A percentile compares a stretch with the other conserved stretches of the same genome.
Evolutionary conservation across 2,797 vertebrate genomes (phyloP).

Genomic region (Centroberyx gerrardi): DNA sequence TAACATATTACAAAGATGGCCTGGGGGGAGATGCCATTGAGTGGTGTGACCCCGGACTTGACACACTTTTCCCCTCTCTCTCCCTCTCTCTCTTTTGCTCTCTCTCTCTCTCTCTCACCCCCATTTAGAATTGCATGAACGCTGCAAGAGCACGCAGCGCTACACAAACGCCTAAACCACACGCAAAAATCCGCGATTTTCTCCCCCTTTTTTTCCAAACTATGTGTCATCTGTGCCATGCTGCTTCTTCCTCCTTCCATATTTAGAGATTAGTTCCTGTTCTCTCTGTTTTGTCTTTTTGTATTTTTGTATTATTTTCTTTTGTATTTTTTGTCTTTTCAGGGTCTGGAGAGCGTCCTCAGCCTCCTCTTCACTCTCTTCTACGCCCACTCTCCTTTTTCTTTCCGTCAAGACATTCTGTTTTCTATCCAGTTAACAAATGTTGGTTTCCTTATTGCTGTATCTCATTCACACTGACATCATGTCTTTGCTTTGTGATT

Average conservation of each 20-base stretch:
- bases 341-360: no score
- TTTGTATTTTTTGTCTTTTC: no score
- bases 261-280: background rate
- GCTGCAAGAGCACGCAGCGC: constrained; percentile 9
- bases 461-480: no score
- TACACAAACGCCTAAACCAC: constrained; percentile 34
- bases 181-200: background rate
- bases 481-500: background rate
- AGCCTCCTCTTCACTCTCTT: no score
- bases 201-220: background rate
- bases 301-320: background rate
- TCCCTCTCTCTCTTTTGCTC: constrained; percentile 25
- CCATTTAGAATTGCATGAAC: background rate
- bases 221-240: background rate
- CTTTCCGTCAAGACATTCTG: no score
- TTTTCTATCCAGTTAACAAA: no score
- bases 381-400: no score
- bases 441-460: no score
- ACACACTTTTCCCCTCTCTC: constrained; percentile 71
- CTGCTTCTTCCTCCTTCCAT: background rate
- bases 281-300: background rate
- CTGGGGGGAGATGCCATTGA: constrained; percentile 58
- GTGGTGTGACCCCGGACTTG: constrained; percentile 71
- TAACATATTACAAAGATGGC: constrained; percentile 54
- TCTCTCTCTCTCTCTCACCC: background rate